Base-by-base conservation (phyloP, 1,140 invertebrate genomes). In the Tribolium madens region DNA sequence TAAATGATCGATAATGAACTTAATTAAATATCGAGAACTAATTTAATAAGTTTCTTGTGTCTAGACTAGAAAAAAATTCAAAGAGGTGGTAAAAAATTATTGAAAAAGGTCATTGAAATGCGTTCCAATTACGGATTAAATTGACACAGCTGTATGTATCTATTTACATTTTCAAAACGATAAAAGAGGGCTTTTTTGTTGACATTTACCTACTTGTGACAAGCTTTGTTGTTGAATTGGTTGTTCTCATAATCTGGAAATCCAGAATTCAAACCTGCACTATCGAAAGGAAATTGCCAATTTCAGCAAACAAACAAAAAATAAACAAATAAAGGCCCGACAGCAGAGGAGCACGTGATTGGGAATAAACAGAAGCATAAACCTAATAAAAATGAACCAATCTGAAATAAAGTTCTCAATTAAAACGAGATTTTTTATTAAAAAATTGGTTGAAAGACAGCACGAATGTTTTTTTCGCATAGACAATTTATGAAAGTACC, bases 151-250 rank as follows among this genome's bases (percentile, higher is more conserved):
- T 64, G 57, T 64, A 57, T 26, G 26, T 64, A 64, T 64, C 10
- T 64, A 14, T 64, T 64, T 64, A 64, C 57, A 33, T 64, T 64
- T 64, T 64, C 57, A 36, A 57, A 57, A 64, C 21, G 57, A 64
- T 57, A 64, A 64, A 64, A 21, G 57, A 64, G 57, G 57, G 57
- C 2, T 21, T 42, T 42, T 2, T 9, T 42, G 36, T 42, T 42
- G 36, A 42, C 36, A 42, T 42, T 42, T 42, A 42, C n/a, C n/a
- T n/a, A n/a, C 36, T 42, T 9, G 36, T 42, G 36, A 42, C 36
- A 42, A 42, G 36, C 36, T 42, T 42, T 42, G 9, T n/a, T 42
- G 36, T 2, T 42, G 36, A 7, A 42, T 9, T 42, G 36, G 36
- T 10, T 4, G 7, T 42, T 36, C 10, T 42, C 21, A 26, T 5